Base-by-base conservation (phyloP, 2,888 invertebrate genomes). In the Nemotelus nigrinus region DNA sequence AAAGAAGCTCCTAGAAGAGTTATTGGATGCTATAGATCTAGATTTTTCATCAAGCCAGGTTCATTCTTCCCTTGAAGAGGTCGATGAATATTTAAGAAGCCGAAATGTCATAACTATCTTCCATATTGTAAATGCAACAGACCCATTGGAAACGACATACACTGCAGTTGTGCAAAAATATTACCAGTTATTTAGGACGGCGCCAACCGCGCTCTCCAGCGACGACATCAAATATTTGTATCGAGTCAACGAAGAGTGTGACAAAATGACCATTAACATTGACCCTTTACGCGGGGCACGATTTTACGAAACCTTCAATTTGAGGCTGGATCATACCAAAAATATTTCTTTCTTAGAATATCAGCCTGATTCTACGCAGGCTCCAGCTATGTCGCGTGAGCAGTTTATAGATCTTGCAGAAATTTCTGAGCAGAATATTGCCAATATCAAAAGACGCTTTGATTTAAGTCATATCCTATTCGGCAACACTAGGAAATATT, bases 401-500 rank as follows among this genome's bases (percentile, higher is more conserved):
- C 8, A 60, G 6, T 2, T 25, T n/a, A 39, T 60, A 25, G 5
- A 67, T 67, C 10, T 67, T n/a, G 10, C 2, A 4, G 48, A 47
- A 4, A 41, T 67, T 25, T 47, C 47, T 48, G 3, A 48, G 25
- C 47, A 25, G 7, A 67, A 67, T 41, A n/a, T 48, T n/a, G n/a
- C n/a, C 45, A 67, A 47, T 48, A 47, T 67, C 4, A 48, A 67
- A 25, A 7, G n/a, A 39, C 47, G 47, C 64, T 58, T 10, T 60
- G 10, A 77, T 4, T 3, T 53, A 41, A 43, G 48, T 10, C 7
- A 67, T 41, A 7, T 72, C 8, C 41, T 1, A 43, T n/a, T 68
- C 44, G 90, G 92, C n/a, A 90, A 90, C 83, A 90, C 90, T 2
- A 87, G 86, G 79, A 82, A 87, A 81, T 92, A 89, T 82, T 93